Evolutionary conservation across 2,113 vertebrate species (phyloP), one percentile per base, ranked within the genome.

Genomic region (Daphoenositta chrysoptera): DNA sequence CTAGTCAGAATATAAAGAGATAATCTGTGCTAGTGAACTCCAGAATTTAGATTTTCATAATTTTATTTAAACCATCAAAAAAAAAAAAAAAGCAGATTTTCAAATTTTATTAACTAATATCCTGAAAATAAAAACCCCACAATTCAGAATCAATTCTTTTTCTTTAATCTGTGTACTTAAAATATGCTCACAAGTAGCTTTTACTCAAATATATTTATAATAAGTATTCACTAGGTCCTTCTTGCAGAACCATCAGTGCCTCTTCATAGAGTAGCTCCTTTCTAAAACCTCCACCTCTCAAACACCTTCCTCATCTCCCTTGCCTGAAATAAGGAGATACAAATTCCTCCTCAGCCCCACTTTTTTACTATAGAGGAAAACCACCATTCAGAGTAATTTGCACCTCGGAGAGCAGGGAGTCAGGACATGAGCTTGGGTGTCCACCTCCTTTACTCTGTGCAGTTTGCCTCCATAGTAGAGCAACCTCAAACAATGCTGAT

Each of bases 401-500:
- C 26, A 42, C 16, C 37, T 30, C 26, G 22, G 27, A 57, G 0
- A 0, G 13, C 30, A 57, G 1, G 4, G 42, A 64, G 31, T 48
- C 21, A 56, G n/a, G 76, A 56, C 0, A 0, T 21, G 37, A 78
- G 31, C 11, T 78, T 24, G 40, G 6, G 6, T 19, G 64, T 42
- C 10, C 21, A n/a, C 9, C 16, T 11, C 63, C 22, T 35, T 57
- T 19, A 30, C 53, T 37, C 31, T n/a, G 7, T n/a, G 31, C 8
- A 40, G 12, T 33, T 56, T 57, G 40, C 7, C 23, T 61, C 35
- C 21, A 23, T 13, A 42, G 13, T 0, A 53, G 27, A 71, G 18
- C 16, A 61, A 18, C 11, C 23, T 92, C 47, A 72, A 42, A 68
- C 19, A 56, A 15, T 11, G 9, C 9, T 47, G 28, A 31, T 39